These are phyloP conservation scores for Erebia ligea DNA, from an alignment of 2,888 invertebrate genomes.

Conservation along the genomic window DNA sequence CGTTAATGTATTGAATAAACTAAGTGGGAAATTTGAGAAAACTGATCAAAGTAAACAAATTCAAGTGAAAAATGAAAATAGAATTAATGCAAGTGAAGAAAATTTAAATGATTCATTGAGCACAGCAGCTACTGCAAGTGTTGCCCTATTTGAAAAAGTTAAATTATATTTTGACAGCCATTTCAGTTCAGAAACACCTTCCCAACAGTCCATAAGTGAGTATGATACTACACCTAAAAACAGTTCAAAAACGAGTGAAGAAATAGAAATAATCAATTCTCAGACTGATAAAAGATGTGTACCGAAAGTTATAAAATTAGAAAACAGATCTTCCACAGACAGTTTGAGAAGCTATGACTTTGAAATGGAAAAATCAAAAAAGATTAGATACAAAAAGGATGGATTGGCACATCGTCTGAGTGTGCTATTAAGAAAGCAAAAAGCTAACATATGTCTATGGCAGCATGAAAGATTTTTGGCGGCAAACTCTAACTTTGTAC, in stretches of 20 bases:
- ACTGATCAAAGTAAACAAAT: not conserved
- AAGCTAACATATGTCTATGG: constrained; percentile 75
- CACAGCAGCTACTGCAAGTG: constrained; percentile 19
- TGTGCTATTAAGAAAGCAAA: constrained; percentile 72
- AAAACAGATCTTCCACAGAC: constrained; percentile 24
- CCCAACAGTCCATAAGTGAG: constrained; percentile 66
- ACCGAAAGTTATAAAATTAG: constrained; percentile 37
- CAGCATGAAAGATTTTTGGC: constrained; percentile 80
- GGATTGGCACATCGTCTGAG: constrained; percentile 73
- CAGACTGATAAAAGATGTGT: constrained; percentile 46
- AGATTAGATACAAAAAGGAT: constrained; percentile 71
- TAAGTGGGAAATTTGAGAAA: not conserved
- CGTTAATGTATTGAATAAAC: not conserved
- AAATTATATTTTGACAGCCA: constrained; percentile 65
- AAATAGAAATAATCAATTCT: constrained; percentile 58
- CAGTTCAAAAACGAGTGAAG: constrained; percentile 56
- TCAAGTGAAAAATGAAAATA: constrained; percentile 3
- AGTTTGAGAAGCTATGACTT: constrained; percentile 18
- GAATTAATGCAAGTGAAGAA: constrained; percentile 1
- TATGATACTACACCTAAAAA: constrained; percentile 61
- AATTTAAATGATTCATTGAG: constrained; percentile 17
- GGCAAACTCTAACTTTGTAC: constrained; percentile 66
- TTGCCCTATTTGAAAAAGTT: constrained; percentile 54
- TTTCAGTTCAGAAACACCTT: constrained; percentile 61
- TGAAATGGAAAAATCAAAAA: constrained; percentile 49